Evolutionary conservation across 1,140 invertebrate species (phyloP).

Genomic region (Trichonephila clavipes): DNA sequence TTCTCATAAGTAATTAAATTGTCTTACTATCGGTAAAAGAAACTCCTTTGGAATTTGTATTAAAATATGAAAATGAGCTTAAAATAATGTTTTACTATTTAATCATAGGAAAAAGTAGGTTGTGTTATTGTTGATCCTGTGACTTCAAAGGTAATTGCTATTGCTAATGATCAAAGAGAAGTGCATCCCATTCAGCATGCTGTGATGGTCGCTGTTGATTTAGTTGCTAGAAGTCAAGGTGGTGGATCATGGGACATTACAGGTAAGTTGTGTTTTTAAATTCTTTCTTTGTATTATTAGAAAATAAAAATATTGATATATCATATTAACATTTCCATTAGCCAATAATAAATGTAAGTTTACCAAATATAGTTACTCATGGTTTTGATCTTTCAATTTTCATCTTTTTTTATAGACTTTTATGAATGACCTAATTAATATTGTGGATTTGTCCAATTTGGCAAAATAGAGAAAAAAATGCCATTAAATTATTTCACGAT

Average conservation of each 20-base stretch:
- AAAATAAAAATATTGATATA: background rate
- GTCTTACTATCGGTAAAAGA: too few relatives aligned
- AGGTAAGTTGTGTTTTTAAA: conserved; percentile 19
- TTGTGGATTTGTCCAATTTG: too few relatives aligned
- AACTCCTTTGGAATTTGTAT: too few relatives aligned
- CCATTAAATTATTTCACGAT: too few relatives aligned
- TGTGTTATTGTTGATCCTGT: conserved; percentile 79
- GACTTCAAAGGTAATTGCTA: conserved; percentile 81
- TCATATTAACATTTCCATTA: too few relatives aligned
- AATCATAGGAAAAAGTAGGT: conserved; percentile 55
- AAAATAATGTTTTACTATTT: background rate
- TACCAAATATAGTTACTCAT: too few relatives aligned
- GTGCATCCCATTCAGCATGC: conserved; percentile 91
- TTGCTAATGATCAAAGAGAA: conserved; percentile 84
- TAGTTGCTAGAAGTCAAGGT: conserved; percentile 90
- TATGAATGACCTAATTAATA: too few relatives aligned
- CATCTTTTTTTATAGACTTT: too few relatives aligned
- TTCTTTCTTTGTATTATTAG: background rate
- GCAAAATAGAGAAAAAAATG: too few relatives aligned
- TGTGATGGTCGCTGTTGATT: conserved; percentile 91
- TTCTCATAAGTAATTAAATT: too few relatives aligned
- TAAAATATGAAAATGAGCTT: background rate
- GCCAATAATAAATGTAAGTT: too few relatives aligned
- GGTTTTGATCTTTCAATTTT: too few relatives aligned
- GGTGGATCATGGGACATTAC: conserved; percentile 87